Evolutionary conservation across 2,888 invertebrate species (phyloP), one percentile per base, ranked within the genome.

Genomic region (Pristionchus arcanus): DNA sequence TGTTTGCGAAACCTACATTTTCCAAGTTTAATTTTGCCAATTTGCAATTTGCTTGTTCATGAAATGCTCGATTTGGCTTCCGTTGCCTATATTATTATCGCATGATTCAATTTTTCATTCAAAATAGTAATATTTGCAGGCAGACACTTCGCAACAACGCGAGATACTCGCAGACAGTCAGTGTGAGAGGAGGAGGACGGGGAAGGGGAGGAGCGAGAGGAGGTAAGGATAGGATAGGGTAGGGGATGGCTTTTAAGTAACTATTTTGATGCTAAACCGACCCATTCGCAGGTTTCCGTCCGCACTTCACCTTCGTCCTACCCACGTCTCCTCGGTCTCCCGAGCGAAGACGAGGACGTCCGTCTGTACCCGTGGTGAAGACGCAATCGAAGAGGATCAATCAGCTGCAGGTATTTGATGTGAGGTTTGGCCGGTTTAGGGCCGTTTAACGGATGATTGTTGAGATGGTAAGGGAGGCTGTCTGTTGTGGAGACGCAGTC

Each of bases 101-200:
- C 42, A 42, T 42, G 42, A 3, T 5, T 3, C 9, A 9, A 42
- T 9, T 42, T 42, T 42, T 5, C 42, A 42, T 42, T 42, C n/a
- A 3, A 31, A n/a, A n/a, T 19, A 21, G 34, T 81, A 34, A 81
- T 77, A n/a, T 81, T 66, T 86, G 2, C 81, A 81, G 84, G 34
- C 59, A 66, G 68, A 87, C 87, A 13, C 87, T 87, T 4, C 87
- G 87, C 1, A 87, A 87, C 68, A 87, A 87, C 87, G 63, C 87
- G 7, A 66, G 19, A 1, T 68, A 87, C 53, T 37, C 31, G 28
- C 25, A 42, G 37, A 16, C n/a, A 7, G 59, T 2, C 19, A 16
- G 85, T 16, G 34, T 37, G 34, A 25, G 85, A n/a, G 55, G n/a
- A 55, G 37, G 87, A 87, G 55, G 84, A 19, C 2, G 84, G 28